Evolutionary conservation across 2,113 vertebrate species (phyloP).

Genomic region (Zootoca vivipara): DNA sequence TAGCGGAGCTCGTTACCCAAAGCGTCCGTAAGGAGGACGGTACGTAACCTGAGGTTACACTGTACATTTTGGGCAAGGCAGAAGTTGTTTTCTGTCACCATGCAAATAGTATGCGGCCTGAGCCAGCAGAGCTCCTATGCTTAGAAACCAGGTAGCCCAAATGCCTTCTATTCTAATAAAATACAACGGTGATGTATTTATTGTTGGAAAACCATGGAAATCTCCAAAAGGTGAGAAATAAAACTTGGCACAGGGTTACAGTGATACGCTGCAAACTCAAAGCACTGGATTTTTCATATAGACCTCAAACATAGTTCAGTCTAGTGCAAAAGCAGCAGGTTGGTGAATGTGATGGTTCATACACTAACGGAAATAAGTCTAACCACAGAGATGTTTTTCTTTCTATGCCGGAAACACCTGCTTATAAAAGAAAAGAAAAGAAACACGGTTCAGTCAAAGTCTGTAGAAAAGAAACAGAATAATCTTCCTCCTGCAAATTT

Average conservation of each 20-base stretch:
- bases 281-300: background rate
- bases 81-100: too few species aligned
- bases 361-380: slow-evolving; percentile 36
- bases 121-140: too few species aligned
- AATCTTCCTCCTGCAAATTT: background rate
- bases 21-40: too few species aligned
- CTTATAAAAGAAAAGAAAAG: background rate
- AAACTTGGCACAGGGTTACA: background rate
- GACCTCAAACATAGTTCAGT: background rate
- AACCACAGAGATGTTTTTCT: slow-evolving; percentile 81
- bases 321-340: slow-evolving; percentile 15
- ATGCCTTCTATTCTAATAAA: too few species aligned
- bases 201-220: background rate
- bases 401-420: slow-evolving; percentile 91
- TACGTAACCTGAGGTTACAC: too few species aligned
- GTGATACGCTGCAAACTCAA: background rate
- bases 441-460: slow-evolving; percentile 43
- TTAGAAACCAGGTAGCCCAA: too few species aligned
- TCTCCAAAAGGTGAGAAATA: background rate
- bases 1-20: too few species aligned
- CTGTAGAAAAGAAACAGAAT: slow-evolving; percentile 37
- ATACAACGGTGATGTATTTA: background rate
- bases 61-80: too few species aligned
- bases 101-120: too few species aligned
- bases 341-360: slow-evolving; percentile 47